phyloP scores from a whole-genome alignment of 1,140 invertebrate species.

The Musca domestica region DNA sequence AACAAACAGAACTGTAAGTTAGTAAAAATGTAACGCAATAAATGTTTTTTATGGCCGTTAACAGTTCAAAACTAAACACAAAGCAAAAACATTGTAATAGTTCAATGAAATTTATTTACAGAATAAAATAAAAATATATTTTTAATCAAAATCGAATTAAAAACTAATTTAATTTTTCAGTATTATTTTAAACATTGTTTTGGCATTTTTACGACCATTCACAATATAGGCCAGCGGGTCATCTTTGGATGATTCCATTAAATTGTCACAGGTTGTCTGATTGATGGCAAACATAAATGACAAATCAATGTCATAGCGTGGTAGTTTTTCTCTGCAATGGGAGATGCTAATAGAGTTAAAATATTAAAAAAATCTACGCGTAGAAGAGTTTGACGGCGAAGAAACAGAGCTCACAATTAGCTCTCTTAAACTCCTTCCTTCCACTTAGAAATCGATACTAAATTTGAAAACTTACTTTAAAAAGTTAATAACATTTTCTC shows the following conservation, averaged over 20 bases:
- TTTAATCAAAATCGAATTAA: background rate
- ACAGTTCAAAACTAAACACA: too few relatives aligned
- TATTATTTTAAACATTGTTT: constrained; percentile 24
- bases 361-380: constrained; percentile 13
- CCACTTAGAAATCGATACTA: background rate
- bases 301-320: constrained; percentile 74
- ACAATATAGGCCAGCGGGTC: constrained; percentile 49
- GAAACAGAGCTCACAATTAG: too few relatives aligned
- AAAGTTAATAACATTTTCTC: constrained; percentile 59
- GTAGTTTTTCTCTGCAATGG: constrained; percentile 59
- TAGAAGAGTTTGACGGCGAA: too few relatives aligned
- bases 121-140: too few relatives aligned
- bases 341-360: constrained; percentile 34
- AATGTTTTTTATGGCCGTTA: too few relatives aligned
- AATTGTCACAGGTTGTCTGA: constrained; percentile 57
- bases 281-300: constrained; percentile 79
- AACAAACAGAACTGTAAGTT: too few relatives aligned
- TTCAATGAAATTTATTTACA: too few relatives aligned
- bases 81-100: too few relatives aligned
- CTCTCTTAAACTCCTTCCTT: too few relatives aligned
- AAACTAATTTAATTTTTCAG: constrained; percentile 17
- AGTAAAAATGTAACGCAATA: too few relatives aligned
- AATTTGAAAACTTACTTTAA: constrained; percentile 29
- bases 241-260: constrained; percentile 49
- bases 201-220: constrained; percentile 30